Evolutionary conservation across 1,140 invertebrate species (phyloP), one percentile per base, ranked within the genome.

Genomic region (Pseudomyrmex cubaensis): DNA sequence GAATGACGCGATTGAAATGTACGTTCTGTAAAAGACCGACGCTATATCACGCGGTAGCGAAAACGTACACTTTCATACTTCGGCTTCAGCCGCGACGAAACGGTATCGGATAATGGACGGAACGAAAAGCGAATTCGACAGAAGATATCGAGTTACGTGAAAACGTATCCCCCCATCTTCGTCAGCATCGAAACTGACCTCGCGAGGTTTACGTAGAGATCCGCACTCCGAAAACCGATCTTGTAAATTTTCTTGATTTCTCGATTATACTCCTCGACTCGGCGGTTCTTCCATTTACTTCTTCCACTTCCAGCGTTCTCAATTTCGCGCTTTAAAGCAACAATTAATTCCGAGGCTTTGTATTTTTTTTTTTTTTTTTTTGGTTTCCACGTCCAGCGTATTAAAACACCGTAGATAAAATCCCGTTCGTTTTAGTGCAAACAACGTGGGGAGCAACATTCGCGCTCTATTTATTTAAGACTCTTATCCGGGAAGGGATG

Each of bases 401-500:
- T 84, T 57, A 72, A 80, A 80, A 80, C n/a, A 15, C 54, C 76
- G 44, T 80, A 80, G 76, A 72, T 70, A 82, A 76, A 17, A 62
- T 82, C 62, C 73, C 25, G 61, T 25, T 61, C 22, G 20, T 25
- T 25, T 63, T 25, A 85, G 74, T 70, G 85, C 84, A 89, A 90
- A 90, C 86, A 90, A 91, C 85, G 78, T 82, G 63, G 35, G 35
- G 75, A 73, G 83, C 70, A 87, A 90, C 88, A 80, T 90, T 90
- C 87, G 48, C 83, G 87, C 85, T 83, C 86, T 88, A 83, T 93
- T 93, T 92, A 90, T 91, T 90, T 89, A 93, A 90, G 87, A 59
- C 86, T 90, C 86, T 89, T 80, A 91, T 88, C 74, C 84, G 72
- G 78, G 2, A 35, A 70, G 76, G 87, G 73, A 89, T 88, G 84